Base-by-base conservation (phyloP, 2,888 invertebrate species). In the Autographa pulchrina region DNA sequence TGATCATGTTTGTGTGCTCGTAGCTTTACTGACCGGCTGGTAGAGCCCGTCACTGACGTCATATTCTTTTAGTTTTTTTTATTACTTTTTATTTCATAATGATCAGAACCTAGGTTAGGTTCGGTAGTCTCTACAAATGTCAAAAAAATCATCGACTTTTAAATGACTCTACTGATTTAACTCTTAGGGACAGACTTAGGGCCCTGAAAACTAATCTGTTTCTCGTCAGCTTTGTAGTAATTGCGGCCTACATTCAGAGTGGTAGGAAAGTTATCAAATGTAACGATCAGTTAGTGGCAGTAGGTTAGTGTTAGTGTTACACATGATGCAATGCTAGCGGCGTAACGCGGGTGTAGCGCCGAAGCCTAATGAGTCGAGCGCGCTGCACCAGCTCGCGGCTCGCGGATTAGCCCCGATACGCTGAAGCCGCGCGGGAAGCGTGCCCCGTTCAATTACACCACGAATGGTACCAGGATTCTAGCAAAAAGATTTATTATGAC, bases 371-470 rank as follows among this genome's bases (percentile, higher is more conserved):
- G 68, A 67, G 16, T 65, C 31, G 65, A 41, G 38, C 48, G 52
- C 48, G 48, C 3, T n/a, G 48, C 48, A 16, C 16, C 43, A 61
- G 20, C 54, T 6, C 31, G 25, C 38, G 41, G 41, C 41, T 14
- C 14, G 62, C 25, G 80, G 85, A 82, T 81, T 81, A 84, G 58
- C 85, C 81, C 65, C 71, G 76, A 84, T 81, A n/a, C 35, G 63
- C 20, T 60, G 32, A 13, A 58, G 48, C n/a, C 31, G 60, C 41
- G 35, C 68, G 62, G 67, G 38, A 64, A 64, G 63, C 71, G 54
- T 69, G 59, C 73, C 18, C 38, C 25, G 56, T 9, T n/a, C 8
- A 6, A 48, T 20, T 20, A 54, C 43, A 48, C 48, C n/a, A n/a
- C n/a, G 48, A 48, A 48, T 56, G 14, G 52, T 76, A 67, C 72